Evolutionary conservation across 1,140 invertebrate genomes (phyloP).

Genomic region (Zaprionus lachaisei): DNA sequence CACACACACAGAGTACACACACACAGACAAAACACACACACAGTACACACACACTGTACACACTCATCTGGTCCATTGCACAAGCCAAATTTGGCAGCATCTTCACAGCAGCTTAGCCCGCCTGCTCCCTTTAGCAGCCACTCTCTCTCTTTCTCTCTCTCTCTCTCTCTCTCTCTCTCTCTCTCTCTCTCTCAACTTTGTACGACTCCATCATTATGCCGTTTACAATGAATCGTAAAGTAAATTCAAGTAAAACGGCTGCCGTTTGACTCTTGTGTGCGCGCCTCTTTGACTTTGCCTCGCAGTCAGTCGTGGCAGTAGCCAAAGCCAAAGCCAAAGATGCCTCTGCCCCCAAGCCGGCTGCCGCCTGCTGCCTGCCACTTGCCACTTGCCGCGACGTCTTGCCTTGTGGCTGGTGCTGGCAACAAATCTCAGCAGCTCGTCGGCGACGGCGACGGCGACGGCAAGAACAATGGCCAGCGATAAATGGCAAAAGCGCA

Average conservation of each 20-base stretch:
- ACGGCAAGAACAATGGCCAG: conserved; percentile 66
- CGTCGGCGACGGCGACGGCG: not conserved
- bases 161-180: not conserved
- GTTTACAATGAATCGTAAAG: conserved; percentile 73
- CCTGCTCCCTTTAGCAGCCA: not conserved
- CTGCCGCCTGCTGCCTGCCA: not conserved
- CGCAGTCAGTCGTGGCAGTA: not conserved
- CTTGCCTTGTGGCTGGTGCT: conserved; percentile 3
- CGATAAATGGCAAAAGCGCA: conserved; percentile 79
- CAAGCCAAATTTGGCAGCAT: conserved; percentile 23
- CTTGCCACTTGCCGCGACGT: conserved; percentile 1
- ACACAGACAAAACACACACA: conserved; percentile 3
- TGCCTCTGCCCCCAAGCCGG: not conserved
- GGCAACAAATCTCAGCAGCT: conserved; percentile 38
- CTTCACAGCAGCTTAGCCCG: conserved; percentile 4
- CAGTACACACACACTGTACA: conserved; percentile 5
- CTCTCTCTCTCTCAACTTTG: not conserved
- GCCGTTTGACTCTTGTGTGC: conserved; percentile 63
- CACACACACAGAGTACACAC: not conserved
- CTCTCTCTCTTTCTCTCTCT: not conserved
- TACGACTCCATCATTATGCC: conserved; percentile 54
- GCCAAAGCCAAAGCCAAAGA: not conserved
- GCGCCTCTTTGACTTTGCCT: conserved; percentile 48
- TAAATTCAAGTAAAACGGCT: conserved; percentile 62
- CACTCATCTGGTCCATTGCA: conserved; percentile 25